Percentiles rank a stretch among this genome's conserved stretches.
These are phyloP conservation scores for Indicator indicator DNA, from an alignment of 2,113 vertebrate genomes.

Conservation along the genomic window DNA sequence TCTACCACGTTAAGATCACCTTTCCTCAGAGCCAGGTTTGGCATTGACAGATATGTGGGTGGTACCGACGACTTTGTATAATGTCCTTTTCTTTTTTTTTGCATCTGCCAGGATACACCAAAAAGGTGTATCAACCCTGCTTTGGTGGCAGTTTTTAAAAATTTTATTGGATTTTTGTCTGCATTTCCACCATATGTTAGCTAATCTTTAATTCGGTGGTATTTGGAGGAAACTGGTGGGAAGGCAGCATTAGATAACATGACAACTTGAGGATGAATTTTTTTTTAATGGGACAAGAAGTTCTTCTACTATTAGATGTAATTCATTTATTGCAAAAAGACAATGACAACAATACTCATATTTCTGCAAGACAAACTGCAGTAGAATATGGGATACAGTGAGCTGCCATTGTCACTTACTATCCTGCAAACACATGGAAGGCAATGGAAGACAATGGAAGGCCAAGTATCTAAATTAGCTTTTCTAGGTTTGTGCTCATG, in stretches of 20 bases:
- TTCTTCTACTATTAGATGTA: neutral
- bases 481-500: neutral
- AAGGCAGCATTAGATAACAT: neutral
- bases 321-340: neutral
- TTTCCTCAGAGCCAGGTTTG: neutral
- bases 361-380: neutral
- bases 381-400: neutral
- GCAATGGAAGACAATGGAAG: neutral
- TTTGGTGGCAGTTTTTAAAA: neutral
- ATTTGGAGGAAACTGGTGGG: neutral
- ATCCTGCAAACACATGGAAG: neutral
- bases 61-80: neutral
- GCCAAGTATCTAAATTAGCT: neutral
- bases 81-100: neutral
- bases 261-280: neutral
- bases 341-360: neutral
- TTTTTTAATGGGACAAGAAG: neutral
- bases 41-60: neutral
- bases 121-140: neutral
- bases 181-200: neutral
- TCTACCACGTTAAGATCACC: neutral
- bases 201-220: neutral
- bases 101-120: neutral
- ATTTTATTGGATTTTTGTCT: neutral
- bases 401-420: neutral